phyloP scores from a whole-genome alignment of 2,888 invertebrate species.

The Drosophila greeni region DNA sequence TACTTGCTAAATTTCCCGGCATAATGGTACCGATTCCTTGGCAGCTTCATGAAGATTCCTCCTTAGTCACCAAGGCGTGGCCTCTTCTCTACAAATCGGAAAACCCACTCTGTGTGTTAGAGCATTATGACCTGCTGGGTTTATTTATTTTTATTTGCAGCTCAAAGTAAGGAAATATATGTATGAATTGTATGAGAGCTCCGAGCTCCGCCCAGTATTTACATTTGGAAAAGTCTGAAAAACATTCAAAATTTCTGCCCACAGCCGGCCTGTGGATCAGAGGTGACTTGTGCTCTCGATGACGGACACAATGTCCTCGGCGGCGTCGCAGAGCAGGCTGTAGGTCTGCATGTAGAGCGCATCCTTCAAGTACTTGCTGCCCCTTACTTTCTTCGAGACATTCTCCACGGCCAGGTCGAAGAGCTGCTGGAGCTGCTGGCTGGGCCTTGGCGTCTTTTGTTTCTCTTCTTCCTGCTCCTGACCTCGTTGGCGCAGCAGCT shows the following conservation, averaged over 20 bases:
- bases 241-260: neutral
- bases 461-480: slow-evolving; percentile 7
- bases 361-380: slow-evolving; percentile 65
- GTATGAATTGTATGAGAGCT: neutral
- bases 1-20: too few species aligned
- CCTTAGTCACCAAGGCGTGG: too few species aligned
- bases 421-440: neutral
- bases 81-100: neutral
- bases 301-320: slow-evolving; percentile 72
- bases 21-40: too few species aligned
- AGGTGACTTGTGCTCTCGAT: slow-evolving; percentile 64
- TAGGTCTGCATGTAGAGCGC: slow-evolving; percentile 74
- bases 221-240: neutral
- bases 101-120: neutral
- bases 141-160: neutral
- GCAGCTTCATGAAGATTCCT: too few species aligned
- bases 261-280: neutral
- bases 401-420: slow-evolving; percentile 1
- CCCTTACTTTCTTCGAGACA: slow-evolving; percentile 42
- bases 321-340: slow-evolving; percentile 62
- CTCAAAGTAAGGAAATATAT: neutral
- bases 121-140: neutral
- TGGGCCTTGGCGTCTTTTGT: neutral
- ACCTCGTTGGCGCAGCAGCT: slow-evolving; percentile 16
- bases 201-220: too few species aligned